These are phyloP conservation scores for Trachelipus rathkii DNA, from an alignment of 1,140 invertebrate species.

Conservation along the genomic window DNA sequence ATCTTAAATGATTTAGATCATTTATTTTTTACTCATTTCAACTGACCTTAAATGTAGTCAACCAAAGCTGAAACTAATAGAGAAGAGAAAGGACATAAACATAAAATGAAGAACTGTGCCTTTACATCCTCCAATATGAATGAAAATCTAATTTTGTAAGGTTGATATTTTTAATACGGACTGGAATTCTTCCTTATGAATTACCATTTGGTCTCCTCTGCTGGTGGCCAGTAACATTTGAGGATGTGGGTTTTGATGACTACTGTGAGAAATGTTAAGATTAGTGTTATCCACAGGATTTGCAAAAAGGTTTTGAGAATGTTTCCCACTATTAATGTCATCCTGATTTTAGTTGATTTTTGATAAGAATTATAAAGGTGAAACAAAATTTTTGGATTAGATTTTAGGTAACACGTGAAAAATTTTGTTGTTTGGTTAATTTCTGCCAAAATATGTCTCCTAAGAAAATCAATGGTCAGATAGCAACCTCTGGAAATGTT, in stretches of 20 bases:
- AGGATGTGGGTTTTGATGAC: neutral
- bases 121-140: neutral
- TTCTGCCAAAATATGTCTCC: neutral
- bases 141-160: neutral
- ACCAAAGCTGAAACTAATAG: neutral
- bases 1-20: neutral
- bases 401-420: neutral
- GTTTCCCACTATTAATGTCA: neutral
- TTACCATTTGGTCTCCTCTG: neutral
- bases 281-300: neutral
- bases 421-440: neutral
- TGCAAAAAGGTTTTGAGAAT: neutral
- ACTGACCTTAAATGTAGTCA: neutral
- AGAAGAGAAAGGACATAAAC: neutral
- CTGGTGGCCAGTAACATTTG: neutral
- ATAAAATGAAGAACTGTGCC: no score
- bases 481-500: neutral
- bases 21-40: slow-evolving; percentile 5
- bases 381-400: slow-evolving; percentile 1
- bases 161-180: neutral
- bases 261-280: neutral
- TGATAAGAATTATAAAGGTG: neutral
- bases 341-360: neutral
- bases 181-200: neutral
- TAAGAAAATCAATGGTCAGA: neutral